A percentile compares a stretch with the other conserved stretches of the same genome.
Conservation (phyloP, 64 coral and sea anemone genomes). For the Dendrophyllia cribrosa region DNA sequence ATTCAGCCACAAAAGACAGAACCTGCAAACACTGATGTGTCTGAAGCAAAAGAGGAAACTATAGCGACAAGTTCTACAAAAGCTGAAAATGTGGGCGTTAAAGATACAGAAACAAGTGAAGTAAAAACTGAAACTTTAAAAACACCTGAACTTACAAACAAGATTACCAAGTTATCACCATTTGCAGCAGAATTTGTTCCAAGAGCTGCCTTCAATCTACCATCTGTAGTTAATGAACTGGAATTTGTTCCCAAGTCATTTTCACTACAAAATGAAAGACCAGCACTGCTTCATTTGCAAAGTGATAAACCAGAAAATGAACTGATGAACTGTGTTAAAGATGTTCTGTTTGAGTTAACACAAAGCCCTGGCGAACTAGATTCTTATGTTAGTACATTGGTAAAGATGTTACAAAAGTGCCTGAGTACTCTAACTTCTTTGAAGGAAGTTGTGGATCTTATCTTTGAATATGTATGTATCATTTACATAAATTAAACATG, state of each 20-base stretch:
- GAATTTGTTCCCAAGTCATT: constrained; percentile 72
- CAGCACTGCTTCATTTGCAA: constrained; percentile 5
- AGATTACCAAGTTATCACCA: constrained; percentile 49
- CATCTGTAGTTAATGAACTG: constrained; percentile 38
- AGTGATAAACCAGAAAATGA: constrained; percentile 67
- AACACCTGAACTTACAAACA: not conserved
- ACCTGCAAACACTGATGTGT: not conserved
- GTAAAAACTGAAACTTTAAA: too few species aligned
- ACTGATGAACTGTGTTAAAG: constrained; percentile 85
- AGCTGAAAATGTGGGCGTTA: not conserved
- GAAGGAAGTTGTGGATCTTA: constrained; percentile 77
- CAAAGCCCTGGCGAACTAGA: constrained; percentile 86
- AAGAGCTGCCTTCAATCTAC: not conserved
- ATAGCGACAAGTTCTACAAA: not conserved
- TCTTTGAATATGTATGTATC: constrained; percentile 77
- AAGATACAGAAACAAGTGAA: not conserved
- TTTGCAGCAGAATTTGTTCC: constrained; percentile 51
- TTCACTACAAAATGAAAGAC: not conserved
- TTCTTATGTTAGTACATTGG: constrained; percentile 56
- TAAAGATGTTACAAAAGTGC: constrained; percentile 70
- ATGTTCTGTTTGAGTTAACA: constrained; percentile 67
- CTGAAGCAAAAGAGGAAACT: not conserved
- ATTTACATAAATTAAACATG: too few species aligned
- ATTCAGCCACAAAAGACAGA: not conserved
- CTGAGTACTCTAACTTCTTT: constrained; percentile 64